A percentile compares a stretch with the other conserved stretches of the same genome.
Conservation (phyloP, 2,797 vertebrate genomes). For the Tauraco hartlaubi region DNA sequence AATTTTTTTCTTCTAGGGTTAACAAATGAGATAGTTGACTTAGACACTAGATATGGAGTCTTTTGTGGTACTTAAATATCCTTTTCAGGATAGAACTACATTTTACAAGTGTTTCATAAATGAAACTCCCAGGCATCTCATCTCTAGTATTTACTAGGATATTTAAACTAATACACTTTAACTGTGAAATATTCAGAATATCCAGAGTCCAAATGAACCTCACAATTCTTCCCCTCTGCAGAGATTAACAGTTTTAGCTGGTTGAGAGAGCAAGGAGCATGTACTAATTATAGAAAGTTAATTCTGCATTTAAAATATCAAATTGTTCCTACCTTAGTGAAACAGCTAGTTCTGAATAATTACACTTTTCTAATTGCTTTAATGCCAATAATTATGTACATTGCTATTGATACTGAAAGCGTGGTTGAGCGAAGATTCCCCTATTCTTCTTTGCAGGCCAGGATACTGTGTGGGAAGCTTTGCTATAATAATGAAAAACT, state of each 20-base stretch:
- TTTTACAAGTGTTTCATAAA: not conserved
- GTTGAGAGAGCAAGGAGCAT: not conserved
- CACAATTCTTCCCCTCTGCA: not conserved
- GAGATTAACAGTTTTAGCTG: not conserved
- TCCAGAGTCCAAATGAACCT: not conserved
- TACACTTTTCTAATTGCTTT: not conserved
- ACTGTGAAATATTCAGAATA: rapidly evolving
- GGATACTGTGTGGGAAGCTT: not conserved
- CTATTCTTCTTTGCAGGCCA: not conserved
- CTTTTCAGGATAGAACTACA: not conserved
- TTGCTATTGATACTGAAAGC: not conserved
- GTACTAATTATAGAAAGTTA: not conserved
- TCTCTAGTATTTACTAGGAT: not conserved
- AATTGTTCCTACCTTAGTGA: not conserved
- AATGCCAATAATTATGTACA: not conserved
- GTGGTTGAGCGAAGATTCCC: not conserved
- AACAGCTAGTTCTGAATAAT: not conserved
- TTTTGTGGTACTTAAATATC: not conserved
- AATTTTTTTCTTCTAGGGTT: not conserved
- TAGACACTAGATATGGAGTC: not conserved
- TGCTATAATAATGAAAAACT: not conserved
- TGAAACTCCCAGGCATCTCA: not conserved
- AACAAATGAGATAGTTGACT: not conserved
- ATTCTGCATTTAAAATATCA: not conserved
- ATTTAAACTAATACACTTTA: not conserved